These are phyloP conservation scores for Rhopalosiphum padi DNA, from an alignment of 1,140 invertebrate species.

Conservation along the genomic window DNA sequence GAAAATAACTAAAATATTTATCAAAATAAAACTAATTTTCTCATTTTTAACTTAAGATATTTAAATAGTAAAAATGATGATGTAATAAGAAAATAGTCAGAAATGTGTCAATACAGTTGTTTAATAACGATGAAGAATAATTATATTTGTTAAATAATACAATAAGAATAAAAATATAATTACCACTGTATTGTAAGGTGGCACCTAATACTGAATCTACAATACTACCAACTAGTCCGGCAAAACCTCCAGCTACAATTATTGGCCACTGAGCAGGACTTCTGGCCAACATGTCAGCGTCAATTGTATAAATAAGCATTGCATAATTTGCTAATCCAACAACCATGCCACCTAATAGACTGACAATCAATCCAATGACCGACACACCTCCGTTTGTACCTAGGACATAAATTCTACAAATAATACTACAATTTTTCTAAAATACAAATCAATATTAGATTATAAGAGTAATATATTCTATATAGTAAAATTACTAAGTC, in stretches of 20 bases:
- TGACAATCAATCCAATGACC: conserved; percentile 74
- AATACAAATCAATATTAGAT: neutral
- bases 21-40: too few species aligned
- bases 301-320: conserved; percentile 71
- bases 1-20: too few species aligned
- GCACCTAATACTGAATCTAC: conserved; percentile 87
- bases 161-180: neutral
- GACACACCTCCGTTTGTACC: conserved; percentile 87
- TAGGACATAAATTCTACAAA: conserved; percentile 61
- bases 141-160: neutral
- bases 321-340: conserved; percentile 80
- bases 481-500: neutral
- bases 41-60: too few species aligned
- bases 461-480: neutral
- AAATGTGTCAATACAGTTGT: neutral
- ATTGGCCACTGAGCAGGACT: conserved; percentile 84
- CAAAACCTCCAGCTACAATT: conserved; percentile 73
- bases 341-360: conserved; percentile 75
- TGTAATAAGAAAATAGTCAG: neutral
- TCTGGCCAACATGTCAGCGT: conserved; percentile 67
- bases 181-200: conserved; percentile 85
- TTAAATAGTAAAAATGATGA: too few species aligned
- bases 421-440: neutral
- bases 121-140: neutral
- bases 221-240: conserved; percentile 81